phyloP scores from a whole-genome alignment of 2,888 invertebrate genomes.

The Drosophila anomalata region DNA sequence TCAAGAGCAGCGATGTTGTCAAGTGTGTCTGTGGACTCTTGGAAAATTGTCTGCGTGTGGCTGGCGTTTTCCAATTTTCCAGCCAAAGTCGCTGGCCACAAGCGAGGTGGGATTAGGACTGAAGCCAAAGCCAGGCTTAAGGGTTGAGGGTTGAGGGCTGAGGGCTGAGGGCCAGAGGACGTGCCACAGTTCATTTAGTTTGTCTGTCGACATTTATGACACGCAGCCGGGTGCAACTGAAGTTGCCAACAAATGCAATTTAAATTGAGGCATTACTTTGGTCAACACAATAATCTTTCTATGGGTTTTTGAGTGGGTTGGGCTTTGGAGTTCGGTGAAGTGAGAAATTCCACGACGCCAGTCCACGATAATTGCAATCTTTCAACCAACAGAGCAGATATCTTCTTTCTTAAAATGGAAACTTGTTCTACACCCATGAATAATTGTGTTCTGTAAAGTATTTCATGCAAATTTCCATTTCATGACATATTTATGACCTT shows the following conservation, averaged over 20 bases:
- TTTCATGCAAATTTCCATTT: constrained; percentile 23
- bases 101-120: constrained; percentile 26
- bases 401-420: neutral
- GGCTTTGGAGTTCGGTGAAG: neutral
- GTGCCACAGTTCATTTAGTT: constrained; percentile 43
- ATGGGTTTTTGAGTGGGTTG: constrained; percentile 5
- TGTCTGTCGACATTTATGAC: constrained; percentile 49
- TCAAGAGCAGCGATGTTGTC: constrained; percentile 68
- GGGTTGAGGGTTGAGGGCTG: constrained; percentile 1
- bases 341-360: neutral
- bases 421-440: neutral
- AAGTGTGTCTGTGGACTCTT: constrained; percentile 50
- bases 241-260: constrained; percentile 44
- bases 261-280: constrained; percentile 46
- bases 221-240: constrained; percentile 38
- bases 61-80: constrained; percentile 74
- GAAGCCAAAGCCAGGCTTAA: constrained; percentile 6
- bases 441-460: constrained; percentile 13
- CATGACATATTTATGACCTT: constrained; percentile 32
- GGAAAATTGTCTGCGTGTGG: constrained; percentile 33
- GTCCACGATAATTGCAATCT: neutral
- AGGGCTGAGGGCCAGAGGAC: constrained; percentile 1
- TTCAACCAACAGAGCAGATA: neutral
- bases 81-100: constrained; percentile 34
- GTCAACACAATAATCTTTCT: constrained; percentile 37